Conservation (phyloP, 1,140 invertebrate species). For the Aradophagus sp. region DNA sequence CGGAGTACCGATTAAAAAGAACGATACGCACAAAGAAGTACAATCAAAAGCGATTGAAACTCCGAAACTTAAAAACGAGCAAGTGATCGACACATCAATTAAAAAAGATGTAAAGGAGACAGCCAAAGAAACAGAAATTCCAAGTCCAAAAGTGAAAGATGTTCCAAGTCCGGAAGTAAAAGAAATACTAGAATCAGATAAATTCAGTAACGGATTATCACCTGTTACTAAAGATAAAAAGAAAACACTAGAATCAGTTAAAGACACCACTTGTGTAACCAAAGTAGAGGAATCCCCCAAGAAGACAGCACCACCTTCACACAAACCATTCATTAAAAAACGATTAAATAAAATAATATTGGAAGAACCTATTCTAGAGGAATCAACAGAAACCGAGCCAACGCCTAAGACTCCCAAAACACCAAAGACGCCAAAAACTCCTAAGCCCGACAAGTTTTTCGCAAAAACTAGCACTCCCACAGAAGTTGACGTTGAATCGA, state of each 20-base stretch:
- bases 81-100: no score
- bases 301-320: neutral
- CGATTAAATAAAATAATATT: slow-evolving; percentile 19
- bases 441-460: neutral
- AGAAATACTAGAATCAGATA: no score
- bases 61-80: no score
- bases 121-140: no score
- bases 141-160: no score
- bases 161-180: no score
- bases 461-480: neutral
- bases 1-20: no score
- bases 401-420: neutral
- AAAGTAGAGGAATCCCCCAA: neutral
- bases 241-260: slow-evolving; percentile 5
- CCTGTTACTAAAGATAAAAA: slow-evolving; percentile 4
- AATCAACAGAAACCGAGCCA: slow-evolving; percentile 7
- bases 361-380: slow-evolving; percentile 28
- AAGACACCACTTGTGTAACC: neutral
- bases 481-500: neutral
- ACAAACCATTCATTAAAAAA: slow-evolving; percentile 16
- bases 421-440: neutral
- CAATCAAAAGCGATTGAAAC: no score
- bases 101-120: no score
- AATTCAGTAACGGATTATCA: no score
- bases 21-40: no score